Evolutionary conservation across 2,888 invertebrate genomes (phyloP), one percentile per base, ranked within the genome.

Genomic region (Eudasyphora cyanicolor): DNA sequence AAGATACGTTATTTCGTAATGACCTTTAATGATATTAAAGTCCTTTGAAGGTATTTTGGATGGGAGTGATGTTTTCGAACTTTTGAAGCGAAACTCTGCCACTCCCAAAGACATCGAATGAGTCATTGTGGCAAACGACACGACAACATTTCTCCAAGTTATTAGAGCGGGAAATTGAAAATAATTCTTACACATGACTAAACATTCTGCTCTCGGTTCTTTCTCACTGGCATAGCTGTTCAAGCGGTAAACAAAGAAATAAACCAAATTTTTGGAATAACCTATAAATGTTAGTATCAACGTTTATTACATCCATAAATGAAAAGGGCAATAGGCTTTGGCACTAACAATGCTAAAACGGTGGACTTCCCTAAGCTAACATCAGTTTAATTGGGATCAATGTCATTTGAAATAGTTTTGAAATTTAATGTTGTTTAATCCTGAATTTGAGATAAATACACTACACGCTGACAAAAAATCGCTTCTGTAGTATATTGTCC

Each of bases 111-210:
- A 42, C 38, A 19, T 21, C 24, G 24, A 60, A 67, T 67, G 67
- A 67, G 14, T 67, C 67, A 67, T 42, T 67, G 38, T 19, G 38
- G 67, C 42, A 21, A 42, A 57, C 62, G 62, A 42, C 67, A 67
- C 21, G 24, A 67, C 67, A 14, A 21, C 19, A 24, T 67, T 42
- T 67, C 35, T 38, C 14, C 14, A 67, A 38, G 21, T 67, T 67
- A 82, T 57, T 71, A 76, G 64, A 75, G 69, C 45, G 64, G 24
- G 60, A 73, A 82, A 76, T 76, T 82, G 75, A 73, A 79, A 82
- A 60, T 69, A 17, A 70, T 57, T 45, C 42, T 71, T 75, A 75
- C 49, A 67, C 21, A 42, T 42, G 19, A 57, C 24, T 29, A 60
- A 14, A 62, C 32, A 38, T n/a, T n/a, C n/a, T n/a, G n/a, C n/a